Conservation (phyloP, 2,113 vertebrate genomes). For the Pseudopipra pipra region DNA sequence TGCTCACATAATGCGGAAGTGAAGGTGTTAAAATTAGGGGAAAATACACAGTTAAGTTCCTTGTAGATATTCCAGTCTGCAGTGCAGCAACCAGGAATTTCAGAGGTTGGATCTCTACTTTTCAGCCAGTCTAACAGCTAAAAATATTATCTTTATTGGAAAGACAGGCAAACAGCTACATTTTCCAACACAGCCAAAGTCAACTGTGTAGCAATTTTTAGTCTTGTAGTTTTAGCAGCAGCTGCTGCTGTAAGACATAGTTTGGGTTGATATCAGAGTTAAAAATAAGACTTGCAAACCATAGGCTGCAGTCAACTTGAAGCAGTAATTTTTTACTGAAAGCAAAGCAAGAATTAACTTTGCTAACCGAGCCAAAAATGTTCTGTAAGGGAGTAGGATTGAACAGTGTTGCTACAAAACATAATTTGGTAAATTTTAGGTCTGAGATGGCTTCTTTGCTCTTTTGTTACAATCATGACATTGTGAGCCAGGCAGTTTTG, state of each 20-base stretch:
- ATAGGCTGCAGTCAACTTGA: slow-evolving; percentile 23
- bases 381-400: not conserved
- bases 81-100: not conserved
- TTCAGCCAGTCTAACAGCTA: slow-evolving; percentile 7
- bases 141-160: slow-evolving; percentile 30
- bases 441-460: not conserved
- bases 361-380: not conserved
- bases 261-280: slow-evolving; percentile 63
- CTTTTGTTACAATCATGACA: not conserved
- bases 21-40: not conserved
- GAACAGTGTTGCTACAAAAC: not conserved
- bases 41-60: not conserved
- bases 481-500: not conserved
- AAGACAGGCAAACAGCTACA: slow-evolving; percentile 21
- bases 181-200: slow-evolving; percentile 52
- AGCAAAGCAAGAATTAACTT: slow-evolving; percentile 45
- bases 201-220: slow-evolving; percentile 61
- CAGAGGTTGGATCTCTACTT: not conserved
- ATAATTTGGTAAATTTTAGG: not conserved
- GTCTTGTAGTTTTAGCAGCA: slow-evolving; percentile 60
- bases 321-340: slow-evolving; percentile 30
- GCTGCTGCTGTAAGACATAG: slow-evolving; percentile 57
- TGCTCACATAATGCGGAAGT: not conserved
- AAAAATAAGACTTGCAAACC: slow-evolving; percentile 64
- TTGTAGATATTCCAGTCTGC: not conserved